These are phyloP conservation scores for Solenopsis invicta DNA, from an alignment of 1,140 invertebrate species.

Conservation along the genomic window DNA sequence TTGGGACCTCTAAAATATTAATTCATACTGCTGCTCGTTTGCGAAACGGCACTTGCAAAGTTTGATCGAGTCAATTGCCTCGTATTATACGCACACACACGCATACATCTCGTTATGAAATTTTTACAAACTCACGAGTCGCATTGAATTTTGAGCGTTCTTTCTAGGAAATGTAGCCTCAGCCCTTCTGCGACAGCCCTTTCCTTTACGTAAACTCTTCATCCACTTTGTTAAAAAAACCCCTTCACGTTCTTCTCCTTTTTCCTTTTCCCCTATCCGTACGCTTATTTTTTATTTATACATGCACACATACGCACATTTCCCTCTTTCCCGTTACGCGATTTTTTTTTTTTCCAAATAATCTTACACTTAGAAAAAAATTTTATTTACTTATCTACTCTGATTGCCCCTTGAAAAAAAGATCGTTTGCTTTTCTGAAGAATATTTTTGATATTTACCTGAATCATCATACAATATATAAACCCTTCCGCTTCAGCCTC, in stretches of 20 bases:
- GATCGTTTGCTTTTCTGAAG: neutral
- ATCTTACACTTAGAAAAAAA: slow-evolving; percentile 6
- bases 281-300: slow-evolving; percentile 7
- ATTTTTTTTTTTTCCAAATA: slow-evolving; percentile 14
- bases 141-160: neutral
- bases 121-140: neutral
- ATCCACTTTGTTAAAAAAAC: neutral
- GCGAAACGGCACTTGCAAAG: neutral
- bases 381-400: neutral
- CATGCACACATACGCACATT: slow-evolving; percentile 1
- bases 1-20: neutral
- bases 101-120: slow-evolving; percentile 17
- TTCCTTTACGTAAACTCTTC: neutral
- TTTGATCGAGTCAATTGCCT: neutral
- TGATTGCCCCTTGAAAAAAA: neutral
- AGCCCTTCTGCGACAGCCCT: neutral
- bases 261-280: neutral
- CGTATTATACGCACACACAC: neutral
- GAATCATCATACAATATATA: neutral
- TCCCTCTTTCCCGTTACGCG: slow-evolving; percentile 2
- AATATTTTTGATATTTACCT: slow-evolving; percentile 44
- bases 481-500: neutral
- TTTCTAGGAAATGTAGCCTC: neutral
- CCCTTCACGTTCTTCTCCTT: neutral
- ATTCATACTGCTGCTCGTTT: neutral